Base-by-base conservation (phyloP, 2,888 invertebrate species). In the Zaprionus lineosus region DNA sequence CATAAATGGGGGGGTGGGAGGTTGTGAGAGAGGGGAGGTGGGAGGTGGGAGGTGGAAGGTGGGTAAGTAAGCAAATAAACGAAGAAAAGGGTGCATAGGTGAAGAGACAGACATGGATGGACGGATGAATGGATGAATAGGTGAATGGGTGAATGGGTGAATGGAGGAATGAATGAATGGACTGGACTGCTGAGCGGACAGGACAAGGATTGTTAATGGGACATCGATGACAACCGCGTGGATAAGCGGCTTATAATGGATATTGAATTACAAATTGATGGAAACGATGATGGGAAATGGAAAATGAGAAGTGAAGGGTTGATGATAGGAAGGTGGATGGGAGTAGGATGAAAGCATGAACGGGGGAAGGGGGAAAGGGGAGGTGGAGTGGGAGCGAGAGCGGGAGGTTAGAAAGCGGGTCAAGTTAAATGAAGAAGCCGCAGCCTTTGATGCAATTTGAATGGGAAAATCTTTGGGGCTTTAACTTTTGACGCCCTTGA, bases 181-280 rank as follows among this genome's bases (percentile, higher is more conserved):
- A 21, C 2, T 5, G 24, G n/a, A 34, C 19, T n/a, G 41, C 16
- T 26, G 43, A 24, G 14, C 39, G 24, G 1, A 16, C 21, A 36
- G 40, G 34, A 53, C 67, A 64, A 53, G 52, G 53, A 52, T 69
- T 69, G 59, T 62, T 74, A 74, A 74, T 74, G 70, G 63, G 67
- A 53, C 56, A 50, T 6, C 48, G 62, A 58, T 57, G 60, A 56
- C 50, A 61, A 19, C 11, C 44, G 21, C 16, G 12, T 44, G 39
- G 44, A 58, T 58, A 33, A 29, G 16, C 18, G 28, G 34, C 24
- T 6, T 15, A 37, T 24, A 48, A 43, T 44, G 44, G 15, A 60
- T 51, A 55, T 61, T 48, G 21, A 48, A 39, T 63, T 65, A 66
- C 41, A 58, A 67, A 67, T 67, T 53, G 53, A 47, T 68, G 50